Conservation (phyloP, 92 coral and sea anemone species). For the Phenganax stokvisi region DNA sequence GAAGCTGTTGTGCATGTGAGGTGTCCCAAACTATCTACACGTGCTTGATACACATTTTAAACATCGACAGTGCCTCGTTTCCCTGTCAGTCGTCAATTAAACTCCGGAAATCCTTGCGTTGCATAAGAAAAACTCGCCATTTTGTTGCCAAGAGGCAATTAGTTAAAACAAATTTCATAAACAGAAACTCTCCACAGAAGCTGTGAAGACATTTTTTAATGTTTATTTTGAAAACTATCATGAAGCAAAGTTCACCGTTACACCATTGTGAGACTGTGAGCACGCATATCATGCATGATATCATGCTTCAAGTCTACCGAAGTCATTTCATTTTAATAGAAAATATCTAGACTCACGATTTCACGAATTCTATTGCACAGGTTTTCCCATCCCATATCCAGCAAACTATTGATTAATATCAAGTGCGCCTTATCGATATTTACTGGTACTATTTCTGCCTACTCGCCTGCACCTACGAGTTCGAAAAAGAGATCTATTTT, state of each 20-base stretch:
- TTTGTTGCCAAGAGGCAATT: neutral
- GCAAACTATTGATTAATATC: too few relatives aligned
- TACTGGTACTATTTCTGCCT: too few relatives aligned
- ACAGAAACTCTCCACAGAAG: conserved; percentile 1
- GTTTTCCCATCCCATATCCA: too few relatives aligned
- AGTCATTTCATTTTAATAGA: neutral
- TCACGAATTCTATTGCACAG: too few relatives aligned
- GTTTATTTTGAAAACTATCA: neutral
- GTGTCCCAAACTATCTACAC: neutral
- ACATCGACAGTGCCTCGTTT: neutral
- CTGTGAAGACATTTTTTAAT: conserved; percentile 8
- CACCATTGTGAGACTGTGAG: neutral
- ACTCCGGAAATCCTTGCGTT: conserved; percentile 7
- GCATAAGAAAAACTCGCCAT: neutral
- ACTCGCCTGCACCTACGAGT: too few relatives aligned
- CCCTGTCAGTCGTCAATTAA: neutral
- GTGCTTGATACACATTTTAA: neutral
- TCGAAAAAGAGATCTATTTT: too few relatives aligned
- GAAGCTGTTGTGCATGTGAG: too few relatives aligned
- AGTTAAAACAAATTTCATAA: neutral
- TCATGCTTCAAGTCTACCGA: neutral
- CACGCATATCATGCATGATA: neutral
- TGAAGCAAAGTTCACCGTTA: neutral
- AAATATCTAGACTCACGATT: too few relatives aligned
- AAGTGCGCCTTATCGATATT: too few relatives aligned